Percentiles rank a stretch among this genome's conserved stretches.
These are phyloP conservation scores for Corythornis vintsioides DNA, from an alignment of 2,113 vertebrate species.

Conservation along the genomic window DNA sequence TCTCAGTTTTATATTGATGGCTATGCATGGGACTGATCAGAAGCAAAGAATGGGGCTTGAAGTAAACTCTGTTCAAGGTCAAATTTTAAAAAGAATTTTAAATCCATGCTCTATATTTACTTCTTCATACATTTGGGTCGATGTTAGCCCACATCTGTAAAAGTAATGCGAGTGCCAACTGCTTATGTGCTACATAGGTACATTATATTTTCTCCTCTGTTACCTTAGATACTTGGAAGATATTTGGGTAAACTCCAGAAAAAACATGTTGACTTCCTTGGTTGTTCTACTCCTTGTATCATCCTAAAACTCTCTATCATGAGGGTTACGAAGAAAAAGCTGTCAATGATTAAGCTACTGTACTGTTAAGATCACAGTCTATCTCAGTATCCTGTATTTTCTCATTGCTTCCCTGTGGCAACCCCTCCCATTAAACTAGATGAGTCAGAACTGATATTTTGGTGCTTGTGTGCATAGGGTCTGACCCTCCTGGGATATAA, in stretches of 20 bases:
- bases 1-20: background rate
- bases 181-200: background rate
- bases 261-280: background rate
- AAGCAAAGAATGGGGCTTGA: background rate
- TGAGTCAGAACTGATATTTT: background rate
- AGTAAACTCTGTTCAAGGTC: background rate
- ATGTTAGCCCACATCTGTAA: background rate
- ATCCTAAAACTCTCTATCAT: background rate
- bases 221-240: background rate
- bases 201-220: background rate
- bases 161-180: background rate
- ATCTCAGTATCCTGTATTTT: background rate
- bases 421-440: background rate
- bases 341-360: background rate
- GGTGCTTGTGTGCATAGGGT: background rate
- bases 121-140: background rate
- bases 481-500: rapidly evolving
- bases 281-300: background rate
- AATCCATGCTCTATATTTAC: background rate
- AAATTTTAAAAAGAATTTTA: background rate
- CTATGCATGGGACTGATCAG: too few species aligned
- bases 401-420: background rate
- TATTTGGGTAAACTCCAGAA: background rate
- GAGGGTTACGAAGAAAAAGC: background rate
- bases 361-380: background rate